Evolutionary conservation across 1,140 invertebrate genomes (phyloP).

Genomic region (Tetramorium alpestre): DNA sequence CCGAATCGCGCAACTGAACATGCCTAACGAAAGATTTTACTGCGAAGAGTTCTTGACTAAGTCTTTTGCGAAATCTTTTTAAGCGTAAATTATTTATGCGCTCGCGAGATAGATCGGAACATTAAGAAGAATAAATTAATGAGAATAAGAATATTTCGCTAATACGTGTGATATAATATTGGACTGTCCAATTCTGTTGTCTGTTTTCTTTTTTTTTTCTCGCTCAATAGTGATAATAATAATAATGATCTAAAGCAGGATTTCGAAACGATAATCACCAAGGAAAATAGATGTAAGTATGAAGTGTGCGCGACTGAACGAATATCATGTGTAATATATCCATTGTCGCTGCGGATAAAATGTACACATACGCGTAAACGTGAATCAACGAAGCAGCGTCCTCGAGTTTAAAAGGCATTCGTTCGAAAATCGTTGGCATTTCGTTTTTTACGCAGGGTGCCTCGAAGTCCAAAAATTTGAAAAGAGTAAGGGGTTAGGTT

Average conservation of each 20-base stretch:
- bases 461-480: not conserved
- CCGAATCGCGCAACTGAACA: slow-evolving; percentile 38
- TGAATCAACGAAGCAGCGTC: slow-evolving; percentile 40
- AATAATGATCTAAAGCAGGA: slow-evolving; percentile 36
- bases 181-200: slow-evolving; percentile 59
- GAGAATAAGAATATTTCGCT: slow-evolving; percentile 39
- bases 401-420: slow-evolving; percentile 8
- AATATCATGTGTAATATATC: slow-evolving; percentile 31
- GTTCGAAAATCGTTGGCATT: slow-evolving; percentile 5
- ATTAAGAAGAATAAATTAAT: slow-evolving; percentile 15
- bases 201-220: slow-evolving; percentile 55
- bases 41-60: slow-evolving; percentile 83
- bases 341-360: slow-evolving; percentile 43
- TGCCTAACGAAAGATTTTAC: slow-evolving; percentile 83
- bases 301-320: slow-evolving; percentile 12
- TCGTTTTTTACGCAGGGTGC: not conserved
- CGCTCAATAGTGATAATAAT: slow-evolving; percentile 33
- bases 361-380: slow-evolving; percentile 34
- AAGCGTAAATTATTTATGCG: slow-evolving; percentile 81
- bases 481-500: not conserved
- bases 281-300: not conserved
- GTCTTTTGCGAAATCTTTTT: slow-evolving; percentile 81
- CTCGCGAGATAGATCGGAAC: slow-evolving; percentile 67
- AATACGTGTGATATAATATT: slow-evolving; percentile 47
- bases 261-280: not conserved